Evolutionary conservation across 2,797 vertebrate species (phyloP).

Genomic region (Falco columbarius): DNA sequence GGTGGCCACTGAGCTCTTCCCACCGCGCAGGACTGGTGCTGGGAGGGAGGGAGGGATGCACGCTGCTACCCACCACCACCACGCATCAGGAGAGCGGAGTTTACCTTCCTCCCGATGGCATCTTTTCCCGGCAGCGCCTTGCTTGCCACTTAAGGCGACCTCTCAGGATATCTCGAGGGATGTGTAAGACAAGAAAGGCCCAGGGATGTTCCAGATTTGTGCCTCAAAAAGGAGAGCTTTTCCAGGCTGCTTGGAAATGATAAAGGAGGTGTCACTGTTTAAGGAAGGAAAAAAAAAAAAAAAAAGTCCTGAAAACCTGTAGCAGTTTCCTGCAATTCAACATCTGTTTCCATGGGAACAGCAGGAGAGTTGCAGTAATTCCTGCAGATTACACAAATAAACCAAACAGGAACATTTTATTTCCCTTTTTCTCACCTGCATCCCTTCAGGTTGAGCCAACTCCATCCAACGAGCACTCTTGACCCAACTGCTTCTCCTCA

Average conservation of each 20-base stretch:
- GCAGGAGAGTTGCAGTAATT: neutral
- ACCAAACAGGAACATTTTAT: neutral
- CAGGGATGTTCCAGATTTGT: neutral
- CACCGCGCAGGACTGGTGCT: neutral
- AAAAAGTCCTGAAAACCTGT: neutral
- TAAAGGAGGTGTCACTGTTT: neutral
- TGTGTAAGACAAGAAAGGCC: neutral
- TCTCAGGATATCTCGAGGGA: neutral
- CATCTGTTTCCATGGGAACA: conserved; percentile 73
- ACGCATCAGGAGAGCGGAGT: fast-evolving
- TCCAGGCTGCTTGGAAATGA: neutral
- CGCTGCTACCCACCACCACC: neutral
- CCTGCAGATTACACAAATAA: neutral
- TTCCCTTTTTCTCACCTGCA: neutral
- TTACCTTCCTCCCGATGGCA: neutral
- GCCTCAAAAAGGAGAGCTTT: neutral
- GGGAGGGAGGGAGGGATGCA: neutral
- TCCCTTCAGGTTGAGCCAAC: neutral
- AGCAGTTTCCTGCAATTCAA: neutral
- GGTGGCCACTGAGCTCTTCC: neutral
- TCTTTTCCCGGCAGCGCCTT: neutral
- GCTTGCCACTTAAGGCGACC: neutral
- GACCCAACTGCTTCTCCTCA: fast-evolving
- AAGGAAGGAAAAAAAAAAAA: neutral
- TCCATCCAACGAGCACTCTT: fast-evolving